phyloP scores from a whole-genome alignment of 2,797 vertebrate genomes.

The Anguilla megastoma region DNA sequence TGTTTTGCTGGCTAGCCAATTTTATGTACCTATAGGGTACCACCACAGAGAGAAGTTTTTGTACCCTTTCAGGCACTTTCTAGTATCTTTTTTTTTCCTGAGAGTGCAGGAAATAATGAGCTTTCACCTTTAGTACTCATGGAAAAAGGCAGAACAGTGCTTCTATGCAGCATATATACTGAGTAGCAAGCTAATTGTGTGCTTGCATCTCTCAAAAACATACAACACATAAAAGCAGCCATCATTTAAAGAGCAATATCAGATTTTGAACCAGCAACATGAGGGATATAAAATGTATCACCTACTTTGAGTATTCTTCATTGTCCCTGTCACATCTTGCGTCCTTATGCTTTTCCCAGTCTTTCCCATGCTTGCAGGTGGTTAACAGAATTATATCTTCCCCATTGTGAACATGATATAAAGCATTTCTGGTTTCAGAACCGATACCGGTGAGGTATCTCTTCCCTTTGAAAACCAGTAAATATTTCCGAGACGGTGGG shows the following conservation, averaged over 20 bases:
- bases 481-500: constrained; percentile 74
- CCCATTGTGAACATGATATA: constrained; percentile 79
- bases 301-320: constrained; percentile 81
- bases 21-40: not conserved
- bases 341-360: constrained; percentile 82
- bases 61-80: not conserved
- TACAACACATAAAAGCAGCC: not conserved
- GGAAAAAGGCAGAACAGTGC: not conserved
- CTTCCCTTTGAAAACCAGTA: constrained; percentile 81
- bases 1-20: not conserved
- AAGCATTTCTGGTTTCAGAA: constrained; percentile 80
- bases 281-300: constrained; percentile 17
- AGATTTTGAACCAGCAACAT: constrained; percentile 26
- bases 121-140: not conserved
- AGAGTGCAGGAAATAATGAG: not conserved
- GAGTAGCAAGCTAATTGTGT: not conserved
- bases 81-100: not conserved
- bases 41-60: not conserved
- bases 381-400: constrained; percentile 78
- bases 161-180: not conserved
- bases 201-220: not conserved
- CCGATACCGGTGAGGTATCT: constrained; percentile 81
- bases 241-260: not conserved
- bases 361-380: constrained; percentile 80
- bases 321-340: constrained; percentile 74